phyloP scores from a whole-genome alignment of 2,113 vertebrate genomes.

The Chaenocephalus aceratus region DNA sequence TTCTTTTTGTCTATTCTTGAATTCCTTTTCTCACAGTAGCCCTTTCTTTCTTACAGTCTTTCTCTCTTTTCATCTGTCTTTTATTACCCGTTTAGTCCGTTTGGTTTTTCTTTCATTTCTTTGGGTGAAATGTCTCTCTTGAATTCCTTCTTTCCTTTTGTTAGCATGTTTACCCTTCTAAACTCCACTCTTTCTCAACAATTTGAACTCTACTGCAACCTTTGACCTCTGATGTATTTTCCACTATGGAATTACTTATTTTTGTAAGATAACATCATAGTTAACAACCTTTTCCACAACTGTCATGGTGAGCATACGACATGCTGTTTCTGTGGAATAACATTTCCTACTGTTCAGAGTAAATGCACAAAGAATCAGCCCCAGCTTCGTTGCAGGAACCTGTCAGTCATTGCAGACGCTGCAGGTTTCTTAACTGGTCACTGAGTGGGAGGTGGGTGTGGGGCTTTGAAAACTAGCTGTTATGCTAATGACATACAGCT shows the following conservation, averaged over 20 bases:
- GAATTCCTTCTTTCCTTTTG: not conserved
- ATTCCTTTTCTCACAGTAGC: not conserved
- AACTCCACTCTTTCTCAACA: too few relatives aligned
- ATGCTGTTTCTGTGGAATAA: conserved; percentile 46
- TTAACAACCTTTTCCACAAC: not conserved
- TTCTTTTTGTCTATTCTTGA: not conserved
- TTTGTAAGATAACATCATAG: not conserved
- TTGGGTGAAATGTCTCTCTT: not conserved
- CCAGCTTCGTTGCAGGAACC: conserved; percentile 68
- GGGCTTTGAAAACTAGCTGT: conserved; percentile 26
- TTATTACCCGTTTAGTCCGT: not conserved
- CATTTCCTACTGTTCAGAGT: not conserved
- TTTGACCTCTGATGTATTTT: not conserved
- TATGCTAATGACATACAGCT: conserved; percentile 46
- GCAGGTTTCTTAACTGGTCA: conserved; percentile 24
- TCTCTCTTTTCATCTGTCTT: not conserved
- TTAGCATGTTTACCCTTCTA: too few relatives aligned
- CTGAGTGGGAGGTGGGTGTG: conserved; percentile 1
- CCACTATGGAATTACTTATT: not conserved
- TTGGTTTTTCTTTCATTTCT: not conserved
- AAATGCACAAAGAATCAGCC: conserved; percentile 50
- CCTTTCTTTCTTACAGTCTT: not conserved
- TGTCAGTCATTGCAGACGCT: conserved; percentile 30
- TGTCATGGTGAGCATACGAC: not conserved
- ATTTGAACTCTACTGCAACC: too few relatives aligned